Evolutionary conservation across 2,113 vertebrate genomes (phyloP).

Genomic region (Pluvialis apricaria): DNA sequence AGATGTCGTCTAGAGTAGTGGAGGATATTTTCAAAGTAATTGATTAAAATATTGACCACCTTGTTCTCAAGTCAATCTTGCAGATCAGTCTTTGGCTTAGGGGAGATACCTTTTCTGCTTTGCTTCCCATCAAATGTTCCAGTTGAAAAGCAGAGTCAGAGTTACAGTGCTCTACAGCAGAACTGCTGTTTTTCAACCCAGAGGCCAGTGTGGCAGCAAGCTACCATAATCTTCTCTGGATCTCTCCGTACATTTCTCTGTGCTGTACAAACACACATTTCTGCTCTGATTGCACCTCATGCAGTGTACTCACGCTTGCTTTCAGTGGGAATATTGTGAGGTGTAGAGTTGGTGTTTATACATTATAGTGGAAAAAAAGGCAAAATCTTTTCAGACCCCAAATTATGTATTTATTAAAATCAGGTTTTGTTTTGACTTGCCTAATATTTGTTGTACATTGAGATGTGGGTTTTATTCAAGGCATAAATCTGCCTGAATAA

Average conservation of each 20-base stretch:
- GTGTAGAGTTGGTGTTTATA: background rate
- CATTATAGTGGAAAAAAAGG: background rate
- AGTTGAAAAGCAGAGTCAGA: background rate
- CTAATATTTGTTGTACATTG: background rate
- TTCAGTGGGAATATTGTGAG: background rate
- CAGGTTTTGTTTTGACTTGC: background rate
- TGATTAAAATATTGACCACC: background rate
- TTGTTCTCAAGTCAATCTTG: background rate
- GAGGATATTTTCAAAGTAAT: background rate
- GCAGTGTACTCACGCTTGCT: background rate
- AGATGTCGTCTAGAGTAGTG: background rate
- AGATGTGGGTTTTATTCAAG: background rate
- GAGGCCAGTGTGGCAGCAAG: background rate
- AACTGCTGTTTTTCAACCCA: background rate
- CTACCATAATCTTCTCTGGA: background rate
- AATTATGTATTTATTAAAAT: background rate
- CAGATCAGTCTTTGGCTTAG: background rate
- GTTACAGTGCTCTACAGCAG: background rate
- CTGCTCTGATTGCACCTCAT: background rate
- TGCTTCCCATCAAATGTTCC: background rate
- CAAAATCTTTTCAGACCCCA: background rate
- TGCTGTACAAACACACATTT: background rate
- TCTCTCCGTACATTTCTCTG: background rate
- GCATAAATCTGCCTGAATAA: background rate
- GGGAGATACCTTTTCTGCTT: background rate